These are phyloP conservation scores for Gymnorhina tibicen DNA, from an alignment of 2,113 vertebrate species.

Conservation along the genomic window DNA sequence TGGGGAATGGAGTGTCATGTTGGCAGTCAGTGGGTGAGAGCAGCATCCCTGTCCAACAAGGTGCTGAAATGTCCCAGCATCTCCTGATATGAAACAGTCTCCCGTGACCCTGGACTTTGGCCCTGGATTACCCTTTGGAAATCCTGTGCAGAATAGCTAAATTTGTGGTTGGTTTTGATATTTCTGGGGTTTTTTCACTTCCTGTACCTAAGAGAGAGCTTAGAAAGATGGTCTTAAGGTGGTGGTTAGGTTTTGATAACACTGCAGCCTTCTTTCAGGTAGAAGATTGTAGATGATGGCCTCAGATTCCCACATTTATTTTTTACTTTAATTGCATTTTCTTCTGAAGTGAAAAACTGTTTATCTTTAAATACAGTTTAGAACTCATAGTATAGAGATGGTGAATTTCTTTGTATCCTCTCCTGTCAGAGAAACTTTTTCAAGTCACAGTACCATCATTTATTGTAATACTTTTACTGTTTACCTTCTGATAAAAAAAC, in stretches of 20 bases:
- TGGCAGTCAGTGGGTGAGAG: not conserved
- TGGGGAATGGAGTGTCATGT: fast-evolving
- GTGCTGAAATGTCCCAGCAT: not conserved
- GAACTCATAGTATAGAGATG: not conserved
- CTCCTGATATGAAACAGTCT: not conserved
- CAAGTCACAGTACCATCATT: not conserved
- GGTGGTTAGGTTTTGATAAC: not conserved
- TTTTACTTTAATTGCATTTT: not conserved
- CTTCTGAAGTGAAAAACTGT: not conserved
- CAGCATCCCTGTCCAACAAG: not conserved
- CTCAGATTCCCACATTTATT: not conserved
- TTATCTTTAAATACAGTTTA: not conserved
- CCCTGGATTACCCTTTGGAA: not conserved
- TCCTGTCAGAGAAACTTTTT: not conserved
- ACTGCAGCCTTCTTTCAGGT: not conserved
- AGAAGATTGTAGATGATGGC: not conserved
- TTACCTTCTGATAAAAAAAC: not conserved
- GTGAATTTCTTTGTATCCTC: not conserved
- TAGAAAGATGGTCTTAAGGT: not conserved
- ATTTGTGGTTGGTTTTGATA: not conserved
- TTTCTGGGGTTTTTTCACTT: not conserved
- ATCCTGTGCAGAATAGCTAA: not conserved
- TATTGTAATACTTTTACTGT: not conserved
- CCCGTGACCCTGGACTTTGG: not conserved
- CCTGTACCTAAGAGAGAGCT: not conserved